Base-by-base conservation (phyloP, 1,140 invertebrate genomes). In the Rhizoglyphus robini region DNA sequence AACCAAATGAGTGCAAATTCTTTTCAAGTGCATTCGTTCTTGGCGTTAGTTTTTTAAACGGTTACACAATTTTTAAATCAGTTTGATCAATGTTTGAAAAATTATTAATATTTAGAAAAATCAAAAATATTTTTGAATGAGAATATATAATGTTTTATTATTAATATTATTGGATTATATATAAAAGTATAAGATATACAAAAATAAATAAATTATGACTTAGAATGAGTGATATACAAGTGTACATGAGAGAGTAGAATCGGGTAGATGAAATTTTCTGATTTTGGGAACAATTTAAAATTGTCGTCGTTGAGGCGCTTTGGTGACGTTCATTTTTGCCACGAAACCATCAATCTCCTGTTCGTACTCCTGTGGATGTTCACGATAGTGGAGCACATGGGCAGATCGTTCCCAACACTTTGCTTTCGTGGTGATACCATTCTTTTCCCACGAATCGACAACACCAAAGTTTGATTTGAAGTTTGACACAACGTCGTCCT, bases 331-430 rank as follows among this genome's bases (percentile, higher is more conserved):
- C 27, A 67, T n/a, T 23, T 48, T 63, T 0, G 2, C 3, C 3
- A 92, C 75, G 71, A 90, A 89, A 23, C 78, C 75, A 68, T 83
- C 81, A 2, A 91, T 72, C 29, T 83, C 81, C 20, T 79, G 77
- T 11, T 86, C 74, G 76, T 94, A 93, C 73, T 92, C 88, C 65
- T 88, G 82, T n/a, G 82, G 83, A 75, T 94, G 83, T 65, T 83
- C 82, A 1, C 78, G 80, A 70, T 82, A 86, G 74, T 92, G 89
- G 58, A 83, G 83, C 20, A 92, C 89, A 75, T 94, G 90, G 1
- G 84, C 83, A 0, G 89, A 90, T 62, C 84, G 80, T 36, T 88
- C 83, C 81, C 86, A 93, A 74, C 84, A 84, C 71, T 90, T 88
- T 72, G 83, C 81, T 5, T 83, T 83, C 2, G 86, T 84, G 81